Percentiles rank a stretch among this genome's conserved stretches.
Evolutionary conservation across 2,113 vertebrate genomes (phyloP).

Genomic region (Lamprotornis superbus): DNA sequence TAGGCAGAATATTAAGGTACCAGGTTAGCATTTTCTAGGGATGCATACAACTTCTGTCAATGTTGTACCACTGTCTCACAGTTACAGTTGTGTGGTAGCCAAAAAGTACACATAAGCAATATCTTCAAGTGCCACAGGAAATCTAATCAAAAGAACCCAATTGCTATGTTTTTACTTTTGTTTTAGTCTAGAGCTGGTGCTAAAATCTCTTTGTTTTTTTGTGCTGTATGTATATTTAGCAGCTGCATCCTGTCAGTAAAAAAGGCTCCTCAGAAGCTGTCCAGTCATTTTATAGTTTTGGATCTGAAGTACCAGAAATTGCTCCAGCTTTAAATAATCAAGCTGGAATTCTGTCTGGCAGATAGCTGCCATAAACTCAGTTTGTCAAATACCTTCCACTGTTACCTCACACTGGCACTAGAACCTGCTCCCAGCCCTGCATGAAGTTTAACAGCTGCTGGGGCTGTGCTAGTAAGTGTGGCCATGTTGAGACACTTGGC

Average conservation of each 20-base stretch:
- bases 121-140: not conserved
- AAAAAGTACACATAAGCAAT: fast-evolving
- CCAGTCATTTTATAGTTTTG: not conserved
- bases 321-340: not conserved
- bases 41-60: not conserved
- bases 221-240: not conserved
- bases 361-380: not conserved
- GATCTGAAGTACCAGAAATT: not conserved
- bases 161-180: not conserved
- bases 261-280: not conserved
- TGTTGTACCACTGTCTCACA: not conserved
- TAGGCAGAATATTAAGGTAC: not conserved
- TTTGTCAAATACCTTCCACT: not conserved
- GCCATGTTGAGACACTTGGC: not conserved
- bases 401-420: not conserved
- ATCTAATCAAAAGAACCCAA: not conserved
- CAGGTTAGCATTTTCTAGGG: not conserved
- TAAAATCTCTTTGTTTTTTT: not conserved
- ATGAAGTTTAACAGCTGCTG: not conserved
- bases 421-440: not conserved
- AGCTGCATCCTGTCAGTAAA: not conserved
- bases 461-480: not conserved
- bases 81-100: not conserved
- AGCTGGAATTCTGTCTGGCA: not conserved
- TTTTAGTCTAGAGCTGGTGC: not conserved